These are phyloP conservation scores for Myotis yumanensis DNA, from an alignment of 2,113 vertebrate species.

Conservation along the genomic window DNA sequence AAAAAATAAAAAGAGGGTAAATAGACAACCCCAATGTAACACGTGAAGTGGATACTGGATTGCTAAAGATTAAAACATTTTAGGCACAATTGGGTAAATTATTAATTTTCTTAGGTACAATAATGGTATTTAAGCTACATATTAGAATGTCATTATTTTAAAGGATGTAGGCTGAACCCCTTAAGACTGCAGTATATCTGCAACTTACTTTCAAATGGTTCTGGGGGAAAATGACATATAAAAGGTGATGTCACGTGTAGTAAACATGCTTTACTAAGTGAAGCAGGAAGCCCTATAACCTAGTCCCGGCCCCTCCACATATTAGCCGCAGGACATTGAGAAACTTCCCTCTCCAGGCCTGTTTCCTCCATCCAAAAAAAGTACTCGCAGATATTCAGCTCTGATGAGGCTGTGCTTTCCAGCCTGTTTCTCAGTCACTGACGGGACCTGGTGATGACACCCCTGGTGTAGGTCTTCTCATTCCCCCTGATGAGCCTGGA, in stretches of 20 bases:
- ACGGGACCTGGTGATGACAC: neutral
- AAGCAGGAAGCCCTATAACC: neutral
- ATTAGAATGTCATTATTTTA: neutral
- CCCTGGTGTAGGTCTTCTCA: fast-evolving
- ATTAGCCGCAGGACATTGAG: neutral
- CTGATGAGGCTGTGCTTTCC: no score
- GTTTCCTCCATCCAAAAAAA: neutral
- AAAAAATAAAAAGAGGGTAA: neutral
- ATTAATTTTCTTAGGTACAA: neutral
- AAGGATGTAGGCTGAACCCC: neutral
- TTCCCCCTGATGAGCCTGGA: neutral
- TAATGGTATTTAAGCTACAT: neutral
- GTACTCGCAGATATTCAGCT: neutral
- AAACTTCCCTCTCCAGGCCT: neutral
- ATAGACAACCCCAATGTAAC: neutral
- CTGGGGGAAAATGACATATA: neutral
- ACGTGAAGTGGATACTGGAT: neutral
- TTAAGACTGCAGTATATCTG: neutral
- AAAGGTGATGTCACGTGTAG: neutral
- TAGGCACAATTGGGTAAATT: neutral
- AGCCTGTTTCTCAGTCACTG: neutral
- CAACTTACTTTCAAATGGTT: neutral
- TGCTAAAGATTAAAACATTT: neutral
- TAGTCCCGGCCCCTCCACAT: fast-evolving
- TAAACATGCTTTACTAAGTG: neutral